phyloP scores from a whole-genome alignment of 2,113 vertebrate genomes.

The Oncorhynchus tshawytscha region DNA sequence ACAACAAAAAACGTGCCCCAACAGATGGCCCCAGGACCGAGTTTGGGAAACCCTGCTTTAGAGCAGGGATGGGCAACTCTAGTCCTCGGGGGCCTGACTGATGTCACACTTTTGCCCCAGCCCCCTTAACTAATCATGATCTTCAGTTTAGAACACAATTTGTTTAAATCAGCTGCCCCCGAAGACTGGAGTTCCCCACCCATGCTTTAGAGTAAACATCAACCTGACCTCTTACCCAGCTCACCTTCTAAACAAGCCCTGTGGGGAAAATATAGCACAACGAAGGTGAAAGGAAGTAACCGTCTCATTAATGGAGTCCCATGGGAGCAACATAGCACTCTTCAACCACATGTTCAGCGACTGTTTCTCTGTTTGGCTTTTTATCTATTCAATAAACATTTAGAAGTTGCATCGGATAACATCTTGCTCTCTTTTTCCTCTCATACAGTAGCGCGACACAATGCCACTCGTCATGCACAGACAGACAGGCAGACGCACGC shows the following conservation, averaged over 20 bases:
- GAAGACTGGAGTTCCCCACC: neutral
- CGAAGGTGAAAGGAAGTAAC: neutral
- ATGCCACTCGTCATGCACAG: neutral
- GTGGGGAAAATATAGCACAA: conserved; percentile 1
- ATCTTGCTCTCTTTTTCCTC: neutral
- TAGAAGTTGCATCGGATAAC: neutral
- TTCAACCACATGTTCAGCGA: neutral
- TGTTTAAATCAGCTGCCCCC: too few relatives aligned
- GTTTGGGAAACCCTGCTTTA: too few relatives aligned
- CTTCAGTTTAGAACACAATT: too few relatives aligned
- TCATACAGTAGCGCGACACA: neutral
- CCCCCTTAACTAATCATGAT: too few relatives aligned
- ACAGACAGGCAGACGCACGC: too few relatives aligned
- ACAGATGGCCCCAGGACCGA: too few relatives aligned
- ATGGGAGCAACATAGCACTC: neutral
- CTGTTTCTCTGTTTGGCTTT: neutral
- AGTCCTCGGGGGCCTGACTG: too few relatives aligned
- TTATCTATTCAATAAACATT: neutral
- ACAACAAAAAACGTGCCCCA: too few relatives aligned
- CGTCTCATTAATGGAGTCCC: neutral
- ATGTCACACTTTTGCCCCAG: too few relatives aligned
- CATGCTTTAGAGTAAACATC: neutral
- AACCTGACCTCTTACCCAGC: conserved; percentile 11
- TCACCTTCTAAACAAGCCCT: conserved; percentile 21
- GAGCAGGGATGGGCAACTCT: too few relatives aligned